These are phyloP conservation scores for Oncorhynchus clarkii DNA, from an alignment of 2,113 vertebrate genomes.

Conservation along the genomic window DNA sequence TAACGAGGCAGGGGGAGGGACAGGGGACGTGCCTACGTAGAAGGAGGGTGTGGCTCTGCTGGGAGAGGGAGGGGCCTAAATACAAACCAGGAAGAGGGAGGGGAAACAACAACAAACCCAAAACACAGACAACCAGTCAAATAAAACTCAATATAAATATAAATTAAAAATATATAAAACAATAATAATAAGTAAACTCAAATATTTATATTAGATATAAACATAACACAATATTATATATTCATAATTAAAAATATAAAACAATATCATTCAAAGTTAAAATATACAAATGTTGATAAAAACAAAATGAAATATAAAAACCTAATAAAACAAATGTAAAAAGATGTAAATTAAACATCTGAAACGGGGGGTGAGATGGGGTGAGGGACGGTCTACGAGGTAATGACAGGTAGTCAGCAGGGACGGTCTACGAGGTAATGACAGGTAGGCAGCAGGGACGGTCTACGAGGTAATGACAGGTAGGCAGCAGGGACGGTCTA, in stretches of 20 bases:
- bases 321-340: neutral
- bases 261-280: constrained; percentile 13
- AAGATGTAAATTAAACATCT: neutral
- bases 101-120: constrained; percentile 52
- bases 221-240: neutral
- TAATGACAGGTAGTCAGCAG: too few relatives aligned
- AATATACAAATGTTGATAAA: constrained; percentile 11
- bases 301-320: neutral
- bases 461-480: too few relatives aligned
- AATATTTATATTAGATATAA: neutral
- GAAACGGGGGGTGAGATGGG: neutral
- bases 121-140: constrained; percentile 66
- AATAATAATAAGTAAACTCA: constrained; percentile 18
- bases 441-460: too few relatives aligned
- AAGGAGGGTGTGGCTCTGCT: constrained; percentile 87
- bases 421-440: too few relatives aligned
- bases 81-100: constrained; percentile 63
- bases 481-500: too few relatives aligned
- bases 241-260: constrained; percentile 13
- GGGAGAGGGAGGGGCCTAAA: constrained; percentile 84
- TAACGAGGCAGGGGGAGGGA: constrained; percentile 56
- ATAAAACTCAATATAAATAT: constrained; percentile 55
- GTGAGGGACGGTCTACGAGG: too few relatives aligned
- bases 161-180: constrained; percentile 55
- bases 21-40: constrained; percentile 79